phyloP scores from a whole-genome alignment of 2,113 vertebrate species.

The Cricetomys ansorgei region DNA sequence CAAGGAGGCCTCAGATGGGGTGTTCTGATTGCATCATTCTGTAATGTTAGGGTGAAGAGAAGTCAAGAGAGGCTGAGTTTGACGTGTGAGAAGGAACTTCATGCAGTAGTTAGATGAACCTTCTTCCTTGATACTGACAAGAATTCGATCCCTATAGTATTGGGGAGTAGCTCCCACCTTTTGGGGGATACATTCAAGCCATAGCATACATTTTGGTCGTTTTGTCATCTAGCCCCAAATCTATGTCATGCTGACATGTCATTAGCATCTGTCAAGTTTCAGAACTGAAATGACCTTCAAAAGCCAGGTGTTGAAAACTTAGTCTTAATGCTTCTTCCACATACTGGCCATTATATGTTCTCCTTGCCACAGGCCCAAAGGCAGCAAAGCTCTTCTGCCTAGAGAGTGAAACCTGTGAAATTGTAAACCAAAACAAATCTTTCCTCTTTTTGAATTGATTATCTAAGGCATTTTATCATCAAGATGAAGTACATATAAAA shows the following conservation, averaged over 20 bases:
- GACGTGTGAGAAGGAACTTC: not conserved
- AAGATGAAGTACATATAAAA: not conserved
- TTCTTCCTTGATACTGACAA: too few species aligned
- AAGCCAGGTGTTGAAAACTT: not conserved
- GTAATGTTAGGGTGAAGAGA: too few species aligned
- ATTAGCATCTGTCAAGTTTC: not conserved
- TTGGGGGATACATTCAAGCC: not conserved
- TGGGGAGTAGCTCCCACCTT: not conserved
- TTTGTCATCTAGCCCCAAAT: not conserved
- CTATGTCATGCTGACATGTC: not conserved
- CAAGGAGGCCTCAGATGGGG: not conserved
- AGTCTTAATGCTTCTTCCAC: not conserved
- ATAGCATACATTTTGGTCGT: not conserved
- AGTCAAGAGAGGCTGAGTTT: not conserved
- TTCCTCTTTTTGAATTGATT: not conserved
- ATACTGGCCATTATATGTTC: not conserved
- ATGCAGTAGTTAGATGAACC: too few species aligned
- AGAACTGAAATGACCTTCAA: not conserved
- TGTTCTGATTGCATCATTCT: not conserved
- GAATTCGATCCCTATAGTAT: too few species aligned
- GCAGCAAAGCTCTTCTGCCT: not conserved
- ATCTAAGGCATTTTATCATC: not conserved
- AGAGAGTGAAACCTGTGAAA: not conserved
- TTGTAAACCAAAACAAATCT: not conserved
- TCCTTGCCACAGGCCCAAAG: not conserved